Conservation (phyloP, 2,113 vertebrate genomes). For the Syrmaticus mikado region DNA sequence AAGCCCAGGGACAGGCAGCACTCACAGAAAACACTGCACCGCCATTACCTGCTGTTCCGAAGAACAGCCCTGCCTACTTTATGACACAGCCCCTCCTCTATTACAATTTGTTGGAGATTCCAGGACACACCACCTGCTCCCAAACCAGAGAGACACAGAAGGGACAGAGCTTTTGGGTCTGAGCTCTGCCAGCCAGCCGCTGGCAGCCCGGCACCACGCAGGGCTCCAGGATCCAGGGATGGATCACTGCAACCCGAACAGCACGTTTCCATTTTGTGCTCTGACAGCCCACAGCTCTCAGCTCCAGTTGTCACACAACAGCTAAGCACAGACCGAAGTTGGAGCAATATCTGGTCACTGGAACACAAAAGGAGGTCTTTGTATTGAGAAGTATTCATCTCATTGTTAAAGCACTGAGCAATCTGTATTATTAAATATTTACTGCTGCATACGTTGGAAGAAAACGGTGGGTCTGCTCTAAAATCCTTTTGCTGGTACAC, state of each 20-base stretch:
- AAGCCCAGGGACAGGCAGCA: not conserved
- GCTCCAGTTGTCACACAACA: not conserved
- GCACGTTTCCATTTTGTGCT: conserved; percentile 27
- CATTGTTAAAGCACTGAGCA: not conserved
- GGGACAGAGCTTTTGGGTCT: not conserved
- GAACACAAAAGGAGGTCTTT: not conserved
- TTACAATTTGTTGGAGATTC: not conserved
- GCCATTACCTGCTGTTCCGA: not conserved
- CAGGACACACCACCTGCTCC: not conserved
- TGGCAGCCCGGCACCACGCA: not conserved
- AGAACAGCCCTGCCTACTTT: not conserved
- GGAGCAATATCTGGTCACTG: not conserved
- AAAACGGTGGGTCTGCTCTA: not conserved
- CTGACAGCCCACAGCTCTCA: not conserved
- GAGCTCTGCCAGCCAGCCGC: not conserved
- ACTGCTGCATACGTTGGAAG: not conserved
- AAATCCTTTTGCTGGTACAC: not conserved
- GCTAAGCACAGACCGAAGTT: not conserved
- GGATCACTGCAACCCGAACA: not conserved
- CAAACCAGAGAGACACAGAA: not conserved
- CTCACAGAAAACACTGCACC: not conserved
- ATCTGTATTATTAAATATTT: conserved; percentile 13
- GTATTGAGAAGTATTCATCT: not conserved
- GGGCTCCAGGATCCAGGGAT: not conserved
- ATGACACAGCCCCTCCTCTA: not conserved